Percentiles rank a stretch among this genome's conserved stretches.
These are phyloP conservation scores for Nemotelus pantherinus DNA, from an alignment of 2,888 invertebrate species.

Conservation along the genomic window DNA sequence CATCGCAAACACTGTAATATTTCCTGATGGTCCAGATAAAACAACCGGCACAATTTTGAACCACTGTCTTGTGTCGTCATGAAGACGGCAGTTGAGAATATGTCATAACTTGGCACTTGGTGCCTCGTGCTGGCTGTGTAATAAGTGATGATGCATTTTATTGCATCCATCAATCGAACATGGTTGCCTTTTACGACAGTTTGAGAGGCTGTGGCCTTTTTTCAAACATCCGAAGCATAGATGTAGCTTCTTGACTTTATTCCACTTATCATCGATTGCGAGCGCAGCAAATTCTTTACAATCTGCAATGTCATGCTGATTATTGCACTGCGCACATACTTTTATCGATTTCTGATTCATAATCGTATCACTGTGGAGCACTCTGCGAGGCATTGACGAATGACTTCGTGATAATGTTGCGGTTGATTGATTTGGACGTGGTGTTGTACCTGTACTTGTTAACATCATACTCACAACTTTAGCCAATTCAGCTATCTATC, in stretches of 20 bases:
- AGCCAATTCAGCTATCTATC: neutral
- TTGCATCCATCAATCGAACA: neutral
- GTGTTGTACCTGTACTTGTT: neutral
- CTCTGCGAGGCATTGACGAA: neutral
- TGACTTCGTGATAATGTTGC: neutral
- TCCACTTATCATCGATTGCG: too few relatives aligned
- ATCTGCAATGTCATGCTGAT: neutral
- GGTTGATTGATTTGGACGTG: neutral
- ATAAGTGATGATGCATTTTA: neutral
- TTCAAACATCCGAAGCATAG: neutral
- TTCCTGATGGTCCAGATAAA: neutral
- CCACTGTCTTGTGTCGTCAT: neutral
- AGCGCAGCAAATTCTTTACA: neutral
- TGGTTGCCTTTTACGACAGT: neutral
- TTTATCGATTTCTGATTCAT: neutral
- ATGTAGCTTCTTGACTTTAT: too few relatives aligned
- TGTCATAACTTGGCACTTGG: too few relatives aligned
- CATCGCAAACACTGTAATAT: constrained; percentile 42
- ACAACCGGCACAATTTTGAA: constrained; percentile 4
- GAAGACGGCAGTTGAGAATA: neutral
- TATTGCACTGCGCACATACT: neutral
- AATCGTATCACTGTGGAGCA: neutral
- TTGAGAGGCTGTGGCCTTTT: neutral
- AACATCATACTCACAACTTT: neutral
- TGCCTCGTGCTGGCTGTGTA: too few relatives aligned